A percentile compares a stretch with the other conserved stretches of the same genome.
phyloP scores from a whole-genome alignment of 2,797 vertebrate species.

The Macroramphosus scolopax region DNA sequence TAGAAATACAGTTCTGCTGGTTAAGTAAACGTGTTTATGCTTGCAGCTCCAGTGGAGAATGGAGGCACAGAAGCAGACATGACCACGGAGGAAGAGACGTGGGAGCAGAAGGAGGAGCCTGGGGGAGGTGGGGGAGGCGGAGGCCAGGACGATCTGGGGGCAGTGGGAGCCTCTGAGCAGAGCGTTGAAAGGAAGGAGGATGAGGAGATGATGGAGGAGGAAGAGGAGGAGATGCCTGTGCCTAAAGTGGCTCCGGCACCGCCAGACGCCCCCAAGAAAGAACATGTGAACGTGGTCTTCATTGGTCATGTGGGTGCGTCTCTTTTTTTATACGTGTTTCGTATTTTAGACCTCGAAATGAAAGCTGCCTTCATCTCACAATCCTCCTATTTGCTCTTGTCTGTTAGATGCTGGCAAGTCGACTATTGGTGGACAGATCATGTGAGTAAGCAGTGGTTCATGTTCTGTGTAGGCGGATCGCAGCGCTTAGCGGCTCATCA shows the following conservation, averaged over 20 bases:
- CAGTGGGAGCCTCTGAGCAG: slow-evolving; percentile 71
- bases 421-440: slow-evolving; percentile 98
- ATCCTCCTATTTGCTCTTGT: slow-evolving; percentile 3
- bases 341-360: neutral
- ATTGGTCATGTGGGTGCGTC: slow-evolving; percentile 96
- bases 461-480: too few species aligned
- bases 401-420: slow-evolving; percentile 94
- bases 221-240: slow-evolving; percentile 91
- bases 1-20: too few species aligned
- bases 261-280: slow-evolving; percentile 94
- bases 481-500: too few species aligned
- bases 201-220: slow-evolving; percentile 94
- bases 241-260: slow-evolving; percentile 87
- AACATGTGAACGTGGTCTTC: slow-evolving; percentile 98
- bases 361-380: neutral
- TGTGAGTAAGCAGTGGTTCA: slow-evolving; percentile 79
- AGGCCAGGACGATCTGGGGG: slow-evolving; percentile 78
- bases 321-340: neutral
- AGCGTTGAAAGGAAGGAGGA: slow-evolving; percentile 74
- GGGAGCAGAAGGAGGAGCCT: slow-evolving; percentile 96
- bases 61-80: slow-evolving; percentile 88
- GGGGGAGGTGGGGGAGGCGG: slow-evolving; percentile 83
- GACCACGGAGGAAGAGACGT: slow-evolving; percentile 91
- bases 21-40: neutral
- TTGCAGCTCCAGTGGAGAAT: slow-evolving; percentile 86